Conservation (phyloP, 2,113 vertebrate genomes). For the Shinisaurus crocodilurus region DNA sequence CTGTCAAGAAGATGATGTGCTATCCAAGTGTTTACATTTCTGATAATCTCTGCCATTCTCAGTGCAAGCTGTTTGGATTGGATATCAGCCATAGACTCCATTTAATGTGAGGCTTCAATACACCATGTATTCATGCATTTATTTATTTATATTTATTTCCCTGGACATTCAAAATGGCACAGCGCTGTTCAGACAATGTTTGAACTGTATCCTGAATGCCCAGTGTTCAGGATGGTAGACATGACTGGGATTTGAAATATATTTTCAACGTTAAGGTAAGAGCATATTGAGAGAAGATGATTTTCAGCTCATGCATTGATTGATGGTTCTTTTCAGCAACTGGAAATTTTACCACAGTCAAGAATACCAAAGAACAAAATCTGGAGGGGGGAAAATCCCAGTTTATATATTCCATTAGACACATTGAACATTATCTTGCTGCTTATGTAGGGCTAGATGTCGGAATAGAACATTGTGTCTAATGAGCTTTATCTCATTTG, state of each 20-base stretch:
- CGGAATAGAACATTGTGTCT: neutral
- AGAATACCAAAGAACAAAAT: neutral
- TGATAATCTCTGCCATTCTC: neutral
- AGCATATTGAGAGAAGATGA: neutral
- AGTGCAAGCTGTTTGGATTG: neutral
- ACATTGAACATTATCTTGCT: neutral
- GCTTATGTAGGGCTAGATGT: neutral
- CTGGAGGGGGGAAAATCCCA: neutral
- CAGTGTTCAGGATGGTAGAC: neutral
- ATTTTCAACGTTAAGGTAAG: no score
- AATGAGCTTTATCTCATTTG: neutral
- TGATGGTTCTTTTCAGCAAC: neutral
- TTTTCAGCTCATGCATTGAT: neutral
- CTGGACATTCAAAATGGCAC: neutral
- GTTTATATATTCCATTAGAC: neutral
- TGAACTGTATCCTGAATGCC: neutral
- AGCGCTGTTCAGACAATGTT: neutral
- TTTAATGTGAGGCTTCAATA: neutral
- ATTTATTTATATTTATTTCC: no score
- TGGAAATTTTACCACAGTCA: neutral
- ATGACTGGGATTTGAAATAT: no score
- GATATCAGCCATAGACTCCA: neutral
- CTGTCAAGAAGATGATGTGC: no score
- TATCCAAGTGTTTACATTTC: no score
- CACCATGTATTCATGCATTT: neutral